Evolutionary conservation across 2,888 invertebrate genomes (phyloP).

Genomic region (Pollenia griseotomentosa): DNA sequence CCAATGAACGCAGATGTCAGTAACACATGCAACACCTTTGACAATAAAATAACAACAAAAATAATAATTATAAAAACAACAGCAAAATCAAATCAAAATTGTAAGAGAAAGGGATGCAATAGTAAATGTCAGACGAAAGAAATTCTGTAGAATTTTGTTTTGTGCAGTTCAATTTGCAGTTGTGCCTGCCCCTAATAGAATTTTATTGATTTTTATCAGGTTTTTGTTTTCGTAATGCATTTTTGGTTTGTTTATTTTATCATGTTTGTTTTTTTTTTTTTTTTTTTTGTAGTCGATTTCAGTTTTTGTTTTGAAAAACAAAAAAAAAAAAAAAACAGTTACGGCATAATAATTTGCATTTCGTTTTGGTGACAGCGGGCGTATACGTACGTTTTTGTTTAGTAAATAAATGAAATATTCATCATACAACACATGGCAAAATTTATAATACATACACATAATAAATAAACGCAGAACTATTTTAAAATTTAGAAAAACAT

Average conservation of each 20-base stretch:
- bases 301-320: neutral
- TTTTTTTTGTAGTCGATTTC: slow-evolving; percentile 1
- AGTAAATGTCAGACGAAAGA: slow-evolving; percentile 55
- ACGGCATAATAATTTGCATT: neutral
- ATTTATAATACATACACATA: neutral
- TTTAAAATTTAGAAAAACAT: no score
- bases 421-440: slow-evolving; percentile 49
- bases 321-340: no score
- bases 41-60: slow-evolving; percentile 29
- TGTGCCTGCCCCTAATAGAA: slow-evolving; percentile 24
- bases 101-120: neutral
- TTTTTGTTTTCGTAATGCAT: slow-evolving; percentile 12
- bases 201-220: slow-evolving; percentile 65
- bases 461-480: no score
- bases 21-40: slow-evolving; percentile 44
- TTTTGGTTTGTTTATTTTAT: slow-evolving; percentile 6
- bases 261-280: slow-evolving; percentile 17
- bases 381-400: slow-evolving; percentile 27
- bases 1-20: slow-evolving; percentile 50
- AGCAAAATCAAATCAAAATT: neutral
- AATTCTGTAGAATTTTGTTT: neutral
- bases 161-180: neutral
- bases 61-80: neutral
- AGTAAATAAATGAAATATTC: slow-evolving; percentile 39
- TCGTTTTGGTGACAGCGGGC: neutral